A percentile compares a stretch with the other conserved stretches of the same genome.
These are phyloP conservation scores for Melanotaenia boesemani DNA, from an alignment of 2,797 vertebrate species.

Conservation along the genomic window DNA sequence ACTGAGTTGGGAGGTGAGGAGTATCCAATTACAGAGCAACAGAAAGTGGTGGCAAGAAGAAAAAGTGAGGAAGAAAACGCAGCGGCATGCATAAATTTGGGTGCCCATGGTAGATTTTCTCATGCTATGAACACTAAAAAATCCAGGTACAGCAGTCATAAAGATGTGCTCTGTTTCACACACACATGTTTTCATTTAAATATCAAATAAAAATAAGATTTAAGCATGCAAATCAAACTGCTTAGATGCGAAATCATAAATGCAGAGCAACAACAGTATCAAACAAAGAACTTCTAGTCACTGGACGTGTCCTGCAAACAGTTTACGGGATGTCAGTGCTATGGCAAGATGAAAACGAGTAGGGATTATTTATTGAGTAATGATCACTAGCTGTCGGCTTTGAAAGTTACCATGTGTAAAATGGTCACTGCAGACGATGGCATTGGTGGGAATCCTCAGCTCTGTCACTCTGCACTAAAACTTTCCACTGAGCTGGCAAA, in stretches of 20 bases:
- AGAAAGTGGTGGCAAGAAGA: slow-evolving; percentile 6
- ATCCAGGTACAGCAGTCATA: too few relatives aligned
- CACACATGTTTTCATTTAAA: too few relatives aligned
- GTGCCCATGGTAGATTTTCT: not conserved
- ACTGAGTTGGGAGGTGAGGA: slow-evolving; percentile 22
- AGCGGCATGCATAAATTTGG: not conserved
- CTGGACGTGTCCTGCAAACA: too few relatives aligned
- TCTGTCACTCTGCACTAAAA: not conserved
- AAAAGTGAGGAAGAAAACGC: slow-evolving; percentile 4
- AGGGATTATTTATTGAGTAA: not conserved
- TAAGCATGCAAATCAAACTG: too few relatives aligned
- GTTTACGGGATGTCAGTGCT: too few relatives aligned
- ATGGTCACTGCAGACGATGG: not conserved
- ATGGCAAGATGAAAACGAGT: not conserved
- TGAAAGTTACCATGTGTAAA: not conserved
- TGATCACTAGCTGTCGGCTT: not conserved
- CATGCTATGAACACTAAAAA: not conserved
- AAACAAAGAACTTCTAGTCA: too few relatives aligned
- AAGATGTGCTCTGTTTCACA: too few relatives aligned
- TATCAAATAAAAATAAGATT: too few relatives aligned
- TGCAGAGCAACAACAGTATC: too few relatives aligned
- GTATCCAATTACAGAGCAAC: slow-evolving; percentile 22
- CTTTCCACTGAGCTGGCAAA: not conserved
- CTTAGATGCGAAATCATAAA: too few relatives aligned
- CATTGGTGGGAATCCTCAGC: not conserved